Percentiles rank a stretch among this genome's conserved stretches.
Evolutionary conservation across 2,888 invertebrate species (phyloP).

Genomic region (Dichetophora obliterata): DNA sequence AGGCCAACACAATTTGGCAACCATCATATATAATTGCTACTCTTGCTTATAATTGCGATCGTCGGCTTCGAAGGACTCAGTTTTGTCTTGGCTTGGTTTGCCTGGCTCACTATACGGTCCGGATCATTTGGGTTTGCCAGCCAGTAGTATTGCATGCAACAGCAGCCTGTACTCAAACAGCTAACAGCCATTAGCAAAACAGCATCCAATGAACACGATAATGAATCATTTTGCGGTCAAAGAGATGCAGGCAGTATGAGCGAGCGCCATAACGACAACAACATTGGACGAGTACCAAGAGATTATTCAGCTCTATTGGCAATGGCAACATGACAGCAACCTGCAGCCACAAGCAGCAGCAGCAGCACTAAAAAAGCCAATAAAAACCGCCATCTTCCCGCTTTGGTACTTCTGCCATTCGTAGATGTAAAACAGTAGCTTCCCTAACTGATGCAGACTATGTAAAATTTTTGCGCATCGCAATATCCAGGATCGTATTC

Average conservation of each 20-base stretch:
- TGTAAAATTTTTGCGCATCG: background rate
- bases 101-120: background rate
- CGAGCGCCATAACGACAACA: conserved; percentile 22
- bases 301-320: conserved; percentile 39
- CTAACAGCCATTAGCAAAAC: conserved; percentile 39
- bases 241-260: conserved; percentile 35
- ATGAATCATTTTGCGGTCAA: conserved; percentile 52
- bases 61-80: conserved; percentile 22
- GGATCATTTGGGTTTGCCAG: background rate
- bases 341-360: background rate
- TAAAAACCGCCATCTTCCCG: background rate
- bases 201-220: conserved; percentile 44
- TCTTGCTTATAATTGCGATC: conserved; percentile 30
- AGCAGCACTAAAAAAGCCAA: background rate
- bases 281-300: conserved; percentile 33
- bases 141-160: background rate
- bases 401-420: background rate
- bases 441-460: background rate
- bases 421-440: background rate
- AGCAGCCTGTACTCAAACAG: conserved; percentile 1
- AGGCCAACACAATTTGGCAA: conserved; percentile 18
- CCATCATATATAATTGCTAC: conserved; percentile 27
- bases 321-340: conserved; percentile 11
- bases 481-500: conserved; percentile 27
- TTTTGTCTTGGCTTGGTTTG: background rate